phyloP scores from a whole-genome alignment of 2,888 invertebrate species.

The Drosophila ustulata region DNA sequence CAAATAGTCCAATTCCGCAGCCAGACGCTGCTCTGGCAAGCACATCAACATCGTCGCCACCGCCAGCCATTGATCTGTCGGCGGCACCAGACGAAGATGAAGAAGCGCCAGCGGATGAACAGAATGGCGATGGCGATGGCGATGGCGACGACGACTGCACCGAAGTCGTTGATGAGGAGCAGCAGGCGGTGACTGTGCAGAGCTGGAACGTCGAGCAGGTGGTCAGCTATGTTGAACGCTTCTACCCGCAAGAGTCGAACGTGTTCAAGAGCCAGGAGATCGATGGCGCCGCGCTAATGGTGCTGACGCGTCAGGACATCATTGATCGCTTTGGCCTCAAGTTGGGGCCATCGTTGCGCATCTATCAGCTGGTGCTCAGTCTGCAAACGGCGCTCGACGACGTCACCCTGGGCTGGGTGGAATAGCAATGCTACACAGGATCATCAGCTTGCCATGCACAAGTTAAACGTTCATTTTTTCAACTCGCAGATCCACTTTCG shows the following conservation, averaged over 20 bases:
- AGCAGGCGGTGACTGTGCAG: slow-evolving; percentile 46
- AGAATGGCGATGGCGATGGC: not conserved
- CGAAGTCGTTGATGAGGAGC: not conserved
- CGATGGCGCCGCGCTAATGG: slow-evolving; percentile 94
- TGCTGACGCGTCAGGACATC: slow-evolving; percentile 94
- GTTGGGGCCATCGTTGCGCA: slow-evolving; percentile 94
- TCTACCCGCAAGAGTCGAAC: slow-evolving; percentile 92
- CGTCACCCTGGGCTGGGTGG: slow-evolving; percentile 51
- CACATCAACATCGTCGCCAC: not conserved
- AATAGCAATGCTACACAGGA: slow-evolving; percentile 1
- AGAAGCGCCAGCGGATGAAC: not conserved
- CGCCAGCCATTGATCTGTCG: not conserved
- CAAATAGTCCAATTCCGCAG: slow-evolving; percentile 2
- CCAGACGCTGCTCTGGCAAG: not conserved
- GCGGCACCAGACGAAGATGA: not conserved
- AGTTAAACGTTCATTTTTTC: not conserved
- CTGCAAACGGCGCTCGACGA: slow-evolving; percentile 50
- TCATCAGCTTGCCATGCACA: no score
- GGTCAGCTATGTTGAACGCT: slow-evolving; percentile 90
- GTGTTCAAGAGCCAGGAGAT: slow-evolving; percentile 95
- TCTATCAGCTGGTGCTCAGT: slow-evolving; percentile 90
- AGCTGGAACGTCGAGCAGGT: slow-evolving; percentile 93
- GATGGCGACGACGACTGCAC: not conserved
- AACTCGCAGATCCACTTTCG: not conserved
- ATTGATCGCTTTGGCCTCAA: slow-evolving; percentile 92